Evolutionary conservation across 2,113 vertebrate genomes (phyloP).

Genomic region (Salvelinus namaycush): DNA sequence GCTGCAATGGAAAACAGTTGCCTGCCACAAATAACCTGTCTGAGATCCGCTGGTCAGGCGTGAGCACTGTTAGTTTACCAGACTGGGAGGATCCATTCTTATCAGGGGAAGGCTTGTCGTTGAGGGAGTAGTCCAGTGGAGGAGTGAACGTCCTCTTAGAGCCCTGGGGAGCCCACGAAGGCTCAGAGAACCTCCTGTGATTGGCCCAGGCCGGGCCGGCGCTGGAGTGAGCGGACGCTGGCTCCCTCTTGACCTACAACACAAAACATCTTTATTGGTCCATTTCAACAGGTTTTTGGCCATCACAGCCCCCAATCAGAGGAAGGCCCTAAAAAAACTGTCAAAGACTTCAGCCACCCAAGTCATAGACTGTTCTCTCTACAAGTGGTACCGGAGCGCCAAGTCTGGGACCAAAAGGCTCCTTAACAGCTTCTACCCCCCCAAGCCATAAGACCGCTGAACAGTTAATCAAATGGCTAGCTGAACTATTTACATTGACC

Average conservation of each 20-base stretch:
- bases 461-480: too few relatives aligned
- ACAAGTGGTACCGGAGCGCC: too few relatives aligned
- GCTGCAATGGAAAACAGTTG: background rate
- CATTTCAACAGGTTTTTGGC: too few relatives aligned
- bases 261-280: too few relatives aligned
- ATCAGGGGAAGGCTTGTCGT: conserved; percentile 49
- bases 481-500: too few relatives aligned
- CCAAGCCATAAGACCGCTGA: too few relatives aligned
- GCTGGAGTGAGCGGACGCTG: conserved; percentile 5
- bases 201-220: conserved; percentile 44
- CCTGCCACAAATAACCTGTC: conserved; percentile 1
- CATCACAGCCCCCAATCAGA: too few relatives aligned
- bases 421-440: too few relatives aligned
- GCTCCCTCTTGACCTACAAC: conserved; percentile 65
- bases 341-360: too few relatives aligned
- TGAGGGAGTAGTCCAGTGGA: conserved; percentile 67
- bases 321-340: too few relatives aligned
- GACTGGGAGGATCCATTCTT: conserved; percentile 51
- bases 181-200: conserved; percentile 11
- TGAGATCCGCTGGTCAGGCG: background rate
- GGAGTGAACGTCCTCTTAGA: conserved; percentile 46
- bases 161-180: conserved; percentile 28
- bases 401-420: too few relatives aligned
- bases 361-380: too few relatives aligned
- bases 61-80: conserved; percentile 41